phyloP scores from a whole-genome alignment of 2,888 invertebrate genomes.

The Pseudeuparius sepicola region DNA sequence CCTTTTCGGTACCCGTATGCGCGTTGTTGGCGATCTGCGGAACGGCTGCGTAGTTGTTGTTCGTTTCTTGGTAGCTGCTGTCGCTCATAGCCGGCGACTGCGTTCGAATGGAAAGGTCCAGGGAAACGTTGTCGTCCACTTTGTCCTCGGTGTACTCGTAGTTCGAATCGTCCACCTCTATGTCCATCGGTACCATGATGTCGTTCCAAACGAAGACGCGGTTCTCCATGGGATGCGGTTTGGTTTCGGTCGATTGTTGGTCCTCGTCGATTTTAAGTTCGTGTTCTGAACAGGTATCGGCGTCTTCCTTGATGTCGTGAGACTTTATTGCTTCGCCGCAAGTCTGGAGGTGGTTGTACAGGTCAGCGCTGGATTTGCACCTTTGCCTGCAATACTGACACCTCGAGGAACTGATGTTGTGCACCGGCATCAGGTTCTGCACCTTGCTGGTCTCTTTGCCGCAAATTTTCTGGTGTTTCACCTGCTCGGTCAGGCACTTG shows the following conservation, averaged over 20 bases:
- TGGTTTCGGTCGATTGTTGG: slow-evolving; percentile 30
- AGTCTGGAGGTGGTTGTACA: slow-evolving; percentile 63
- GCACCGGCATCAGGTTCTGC: slow-evolving; percentile 33
- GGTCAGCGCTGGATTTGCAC: slow-evolving; percentile 74
- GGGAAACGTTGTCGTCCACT: slow-evolving; percentile 35
- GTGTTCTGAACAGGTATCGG: slow-evolving; percentile 25
- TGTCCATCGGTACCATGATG: slow-evolving; percentile 42
- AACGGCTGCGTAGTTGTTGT: slow-evolving; percentile 24
- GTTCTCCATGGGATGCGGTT: slow-evolving; percentile 70
- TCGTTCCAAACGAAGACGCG: slow-evolving; percentile 76
- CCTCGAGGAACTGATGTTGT: slow-evolving; percentile 57
- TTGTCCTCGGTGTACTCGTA: slow-evolving; percentile 36
- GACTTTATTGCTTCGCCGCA: slow-evolving; percentile 49
- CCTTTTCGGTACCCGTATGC: slow-evolving; percentile 42
- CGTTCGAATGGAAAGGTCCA: slow-evolving; percentile 36
- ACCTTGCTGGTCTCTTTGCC: slow-evolving; percentile 34
- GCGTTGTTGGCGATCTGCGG: slow-evolving; percentile 7
- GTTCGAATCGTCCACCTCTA: slow-evolving; percentile 35
- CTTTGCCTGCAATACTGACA: slow-evolving; percentile 81
- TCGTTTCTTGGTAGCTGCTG: slow-evolving; percentile 30
- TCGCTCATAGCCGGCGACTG: slow-evolving; percentile 38
- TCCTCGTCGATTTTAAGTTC: slow-evolving; percentile 27
- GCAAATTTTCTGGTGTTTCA: slow-evolving; percentile 66
- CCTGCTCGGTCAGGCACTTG: slow-evolving; percentile 71
- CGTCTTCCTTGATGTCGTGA: slow-evolving; percentile 28